Base-by-base conservation (phyloP, 2,113 vertebrate species). In the Sapayoa aenigma region DNA sequence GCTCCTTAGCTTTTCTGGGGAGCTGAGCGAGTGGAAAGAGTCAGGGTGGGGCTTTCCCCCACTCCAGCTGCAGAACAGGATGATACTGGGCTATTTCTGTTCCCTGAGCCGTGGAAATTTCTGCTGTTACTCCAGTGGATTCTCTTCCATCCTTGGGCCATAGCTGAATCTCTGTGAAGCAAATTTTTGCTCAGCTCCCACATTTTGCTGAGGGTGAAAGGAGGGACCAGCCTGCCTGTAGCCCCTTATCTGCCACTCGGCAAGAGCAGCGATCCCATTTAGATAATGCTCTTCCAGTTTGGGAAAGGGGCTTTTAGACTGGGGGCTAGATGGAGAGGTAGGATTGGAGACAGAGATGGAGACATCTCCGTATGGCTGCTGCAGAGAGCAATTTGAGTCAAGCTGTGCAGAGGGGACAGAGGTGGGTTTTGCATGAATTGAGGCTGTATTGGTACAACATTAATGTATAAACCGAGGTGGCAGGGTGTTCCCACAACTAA, bases 151-250 rank as follows among this genome's bases (percentile, higher is more conserved):
- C 59, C 19, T 56, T 12, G 20, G 15, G 11, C 73, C 20, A 1
- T 33, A 2, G 0, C 5, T 42, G 42, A 53, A 23, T 68, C 27
- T 4, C 0, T 39, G 7, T 19, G 56, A 67, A 84, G n/a, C 55
- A 39, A 9, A 1, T 42, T 74, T 89, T 74, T 71, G 19, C 50
- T 76, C 31, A 23, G 22, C 17, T 90, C 20, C 35, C 2, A 2
- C 2, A 5, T 28, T 79, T 75, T 76, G 41, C 50, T 67, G 11
- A 28, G 22, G 50, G n/a, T 27, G 25, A 47, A 52, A 55, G 49
- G 62, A n/a, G 27, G 25, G 53, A 90, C 35, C 44, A 86, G 41
- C 30, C 58, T 84, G 31, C 59, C 31, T 77, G n/a, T 23, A 52
- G 17, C 42, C 68, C 27, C 41, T 84, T 3, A 1, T 11, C 44